phyloP scores from a whole-genome alignment of 2,797 vertebrate species.

The Xenentodon cancila region DNA sequence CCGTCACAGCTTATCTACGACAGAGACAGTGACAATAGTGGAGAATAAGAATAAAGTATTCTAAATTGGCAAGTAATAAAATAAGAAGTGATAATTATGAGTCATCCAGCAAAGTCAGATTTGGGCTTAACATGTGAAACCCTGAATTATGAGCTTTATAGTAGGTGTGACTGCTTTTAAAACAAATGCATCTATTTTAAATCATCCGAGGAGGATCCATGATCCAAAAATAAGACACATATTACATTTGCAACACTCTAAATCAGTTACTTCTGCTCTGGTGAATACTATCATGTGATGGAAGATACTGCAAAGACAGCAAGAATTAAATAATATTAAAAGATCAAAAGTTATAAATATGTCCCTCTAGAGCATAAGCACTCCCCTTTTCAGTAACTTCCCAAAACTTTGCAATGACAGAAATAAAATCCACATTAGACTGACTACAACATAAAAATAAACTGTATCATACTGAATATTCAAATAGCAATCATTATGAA shows the following conservation, averaged over 20 bases:
- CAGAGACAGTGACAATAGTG: conserved; percentile 48
- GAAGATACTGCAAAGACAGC: too few species aligned
- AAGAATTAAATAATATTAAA: too few species aligned
- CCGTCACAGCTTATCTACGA: conserved; percentile 68
- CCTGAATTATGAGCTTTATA: not conserved
- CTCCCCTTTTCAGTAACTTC: not conserved
- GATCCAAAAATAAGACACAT: not conserved
- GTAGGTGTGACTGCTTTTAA: not conserved
- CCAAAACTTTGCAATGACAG: not conserved
- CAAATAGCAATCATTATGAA: not conserved
- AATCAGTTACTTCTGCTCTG: not conserved
- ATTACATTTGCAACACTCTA: not conserved
- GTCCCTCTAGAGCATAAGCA: not conserved
- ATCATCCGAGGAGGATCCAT: not conserved
- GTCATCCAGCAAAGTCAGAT: conserved; percentile 8
- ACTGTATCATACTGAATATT: not conserved
- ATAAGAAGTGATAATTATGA: conserved; percentile 5
- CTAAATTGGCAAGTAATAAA: not conserved
- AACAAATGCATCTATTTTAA: not conserved
- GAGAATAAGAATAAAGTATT: conserved; percentile 21
- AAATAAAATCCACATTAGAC: conserved; percentile 7
- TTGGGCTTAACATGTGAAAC: conserved; percentile 5
- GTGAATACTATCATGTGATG: too few species aligned
- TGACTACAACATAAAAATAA: conserved; percentile 1
- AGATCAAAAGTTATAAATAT: not conserved